phyloP scores from a whole-genome alignment of 2,113 vertebrate genomes.

The Mohoua ochrocephala region DNA sequence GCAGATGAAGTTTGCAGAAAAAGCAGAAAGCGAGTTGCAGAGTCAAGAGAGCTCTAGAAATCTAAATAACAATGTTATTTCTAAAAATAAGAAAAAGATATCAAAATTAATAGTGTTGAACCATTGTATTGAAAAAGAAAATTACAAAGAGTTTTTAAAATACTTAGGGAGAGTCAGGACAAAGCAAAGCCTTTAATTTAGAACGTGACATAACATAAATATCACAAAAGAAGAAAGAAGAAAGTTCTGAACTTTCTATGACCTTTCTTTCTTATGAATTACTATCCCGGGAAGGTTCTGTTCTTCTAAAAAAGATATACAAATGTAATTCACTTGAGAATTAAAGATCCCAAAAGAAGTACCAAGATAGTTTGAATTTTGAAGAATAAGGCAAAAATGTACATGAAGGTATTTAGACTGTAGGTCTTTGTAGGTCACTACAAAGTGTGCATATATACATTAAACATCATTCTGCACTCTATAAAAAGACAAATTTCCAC shows the following conservation, averaged over 20 bases:
- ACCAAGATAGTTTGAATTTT: not conserved
- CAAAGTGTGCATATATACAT: not conserved
- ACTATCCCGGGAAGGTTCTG: not conserved
- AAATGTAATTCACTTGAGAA: not conserved
- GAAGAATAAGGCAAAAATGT: not conserved
- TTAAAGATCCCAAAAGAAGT: not conserved
- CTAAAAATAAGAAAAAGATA: not conserved
- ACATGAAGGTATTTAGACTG: not conserved
- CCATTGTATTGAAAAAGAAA: not conserved
- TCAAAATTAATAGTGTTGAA: not conserved
- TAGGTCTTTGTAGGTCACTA: not conserved
- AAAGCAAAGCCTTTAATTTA: not conserved
- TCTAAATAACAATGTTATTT: not conserved
- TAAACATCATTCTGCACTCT: not conserved
- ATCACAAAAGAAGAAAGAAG: not conserved
- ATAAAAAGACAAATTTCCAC: not conserved
- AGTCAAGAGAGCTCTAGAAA: not conserved
- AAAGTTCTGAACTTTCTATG: not conserved
- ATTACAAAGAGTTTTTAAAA: not conserved
- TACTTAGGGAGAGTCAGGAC: not conserved
- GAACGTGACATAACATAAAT: not conserved
- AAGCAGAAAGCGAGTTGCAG: not conserved
- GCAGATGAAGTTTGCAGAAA: not conserved
- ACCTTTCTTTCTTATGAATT: not conserved
- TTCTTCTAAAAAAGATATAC: not conserved